Percentiles rank a stretch among this genome's conserved stretches.
phyloP scores from a whole-genome alignment of 2,888 invertebrate genomes.

The Ceramica pisi region DNA sequence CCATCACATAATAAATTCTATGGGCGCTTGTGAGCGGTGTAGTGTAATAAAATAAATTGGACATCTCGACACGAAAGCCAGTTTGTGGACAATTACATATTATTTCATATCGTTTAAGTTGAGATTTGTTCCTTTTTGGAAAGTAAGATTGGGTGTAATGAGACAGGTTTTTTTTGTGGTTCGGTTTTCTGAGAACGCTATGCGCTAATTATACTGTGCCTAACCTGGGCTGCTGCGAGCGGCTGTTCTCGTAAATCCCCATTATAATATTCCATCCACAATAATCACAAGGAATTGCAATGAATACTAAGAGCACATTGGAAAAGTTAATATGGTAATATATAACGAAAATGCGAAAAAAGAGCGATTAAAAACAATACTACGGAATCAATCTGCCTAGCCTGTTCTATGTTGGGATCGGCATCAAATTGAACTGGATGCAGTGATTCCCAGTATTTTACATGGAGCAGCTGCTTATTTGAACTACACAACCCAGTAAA shows the following conservation, averaged over 20 bases:
- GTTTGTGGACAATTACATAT: slow-evolving; percentile 71
- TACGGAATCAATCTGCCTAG: neutral
- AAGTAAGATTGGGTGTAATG: slow-evolving; percentile 37
- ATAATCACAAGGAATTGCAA: neutral
- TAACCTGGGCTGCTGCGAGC: slow-evolving; percentile 4
- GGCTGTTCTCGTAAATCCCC: neutral
- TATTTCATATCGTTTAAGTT: slow-evolving; percentile 68
- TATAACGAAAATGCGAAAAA: neutral
- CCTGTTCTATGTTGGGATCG: too few species aligned
- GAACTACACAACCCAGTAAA: too few species aligned
- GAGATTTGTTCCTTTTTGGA: slow-evolving; percentile 46
- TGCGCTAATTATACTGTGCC: slow-evolving; percentile 12
- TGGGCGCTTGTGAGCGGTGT: slow-evolving; percentile 64
- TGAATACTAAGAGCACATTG: neutral
- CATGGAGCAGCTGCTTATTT: too few species aligned
- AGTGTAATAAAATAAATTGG: slow-evolving; percentile 74
- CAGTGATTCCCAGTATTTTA: too few species aligned
- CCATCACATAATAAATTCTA: slow-evolving; percentile 68
- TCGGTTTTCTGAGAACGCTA: slow-evolving; percentile 41
- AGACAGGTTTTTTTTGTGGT: slow-evolving; percentile 14
- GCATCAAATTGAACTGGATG: too few species aligned
- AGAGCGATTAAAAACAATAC: neutral
- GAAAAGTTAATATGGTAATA: too few species aligned
- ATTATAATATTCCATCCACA: neutral
- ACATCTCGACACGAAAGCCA: slow-evolving; percentile 59